These are phyloP conservation scores for Mya arenaria DNA, from an alignment of 1,140 invertebrate species.

Conservation along the genomic window DNA sequence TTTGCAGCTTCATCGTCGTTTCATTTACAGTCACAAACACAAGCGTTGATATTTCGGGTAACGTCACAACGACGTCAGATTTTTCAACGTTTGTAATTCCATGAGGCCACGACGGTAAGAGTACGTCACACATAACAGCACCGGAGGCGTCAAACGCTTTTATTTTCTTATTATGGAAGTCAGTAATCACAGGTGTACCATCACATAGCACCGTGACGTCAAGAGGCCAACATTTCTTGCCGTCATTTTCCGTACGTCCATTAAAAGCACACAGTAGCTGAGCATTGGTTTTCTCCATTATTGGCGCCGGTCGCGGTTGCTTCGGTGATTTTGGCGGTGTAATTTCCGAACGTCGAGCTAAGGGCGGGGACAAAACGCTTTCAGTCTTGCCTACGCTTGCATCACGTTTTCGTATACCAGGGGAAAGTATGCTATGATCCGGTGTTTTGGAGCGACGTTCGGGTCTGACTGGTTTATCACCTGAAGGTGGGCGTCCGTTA, in stretches of 20 bases:
- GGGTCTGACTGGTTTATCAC: conserved; percentile 43
- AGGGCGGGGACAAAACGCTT: conserved; percentile 37
- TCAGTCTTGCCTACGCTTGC: background rate
- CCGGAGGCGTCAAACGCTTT: conserved; percentile 66
- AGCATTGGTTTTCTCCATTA: conserved; percentile 51
- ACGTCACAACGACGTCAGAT: conserved; percentile 62
- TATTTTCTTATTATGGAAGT: conserved; percentile 68
- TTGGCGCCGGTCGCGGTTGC: conserved; percentile 43
- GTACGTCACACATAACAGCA: conserved; percentile 58
- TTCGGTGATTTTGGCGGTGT: conserved; percentile 49
- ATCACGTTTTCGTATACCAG: background rate
- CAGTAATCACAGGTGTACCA: conserved; percentile 66
- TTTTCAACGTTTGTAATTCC: conserved; percentile 65
- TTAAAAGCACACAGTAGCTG: conserved; percentile 64
- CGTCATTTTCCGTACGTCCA: conserved; percentile 64
- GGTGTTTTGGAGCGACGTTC: conserved; percentile 41
- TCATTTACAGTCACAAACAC: conserved; percentile 61
- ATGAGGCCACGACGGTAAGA: conserved; percentile 66
- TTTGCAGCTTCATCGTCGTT: conserved; percentile 60
- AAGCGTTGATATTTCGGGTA: conserved; percentile 65
- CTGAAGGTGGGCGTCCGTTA: conserved; percentile 32
- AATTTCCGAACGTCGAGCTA: conserved; percentile 37
- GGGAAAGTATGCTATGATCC: conserved; percentile 5
- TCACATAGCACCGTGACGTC: conserved; percentile 66
- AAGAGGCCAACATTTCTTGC: conserved; percentile 69